These are phyloP conservation scores for Onchidella celtica DNA, from an alignment of 2,888 invertebrate genomes.

Conservation along the genomic window DNA sequence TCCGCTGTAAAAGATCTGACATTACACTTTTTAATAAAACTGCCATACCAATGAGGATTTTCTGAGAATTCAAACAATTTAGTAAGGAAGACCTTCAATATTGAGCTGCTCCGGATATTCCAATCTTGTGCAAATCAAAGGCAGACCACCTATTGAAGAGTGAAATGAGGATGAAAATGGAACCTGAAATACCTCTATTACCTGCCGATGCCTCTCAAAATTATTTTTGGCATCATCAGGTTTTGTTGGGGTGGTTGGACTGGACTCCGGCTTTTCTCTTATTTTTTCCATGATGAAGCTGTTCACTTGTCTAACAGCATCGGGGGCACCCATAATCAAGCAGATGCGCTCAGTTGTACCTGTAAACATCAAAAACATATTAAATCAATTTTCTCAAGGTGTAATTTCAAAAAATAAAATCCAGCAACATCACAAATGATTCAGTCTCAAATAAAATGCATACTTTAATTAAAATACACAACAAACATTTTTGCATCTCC, in stretches of 20 bases:
- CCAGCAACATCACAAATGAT: background rate
- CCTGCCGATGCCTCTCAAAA: slow-evolving; percentile 80
- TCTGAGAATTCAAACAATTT: too few relatives aligned
- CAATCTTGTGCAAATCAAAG: slow-evolving; percentile 24
- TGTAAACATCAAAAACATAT: slow-evolving; percentile 56
- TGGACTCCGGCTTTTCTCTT: slow-evolving; percentile 79
- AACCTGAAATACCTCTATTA: slow-evolving; percentile 62
- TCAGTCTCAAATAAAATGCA: too few relatives aligned
- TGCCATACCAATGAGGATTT: too few relatives aligned
- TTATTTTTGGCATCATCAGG: slow-evolving; percentile 77
- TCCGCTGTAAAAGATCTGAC: too few relatives aligned
- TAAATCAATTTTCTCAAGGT: background rate
- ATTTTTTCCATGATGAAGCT: slow-evolving; percentile 80
- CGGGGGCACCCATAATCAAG: slow-evolving; percentile 78
- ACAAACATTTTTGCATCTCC: too few relatives aligned
- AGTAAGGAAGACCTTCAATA: too few relatives aligned
- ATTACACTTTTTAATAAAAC: too few relatives aligned
- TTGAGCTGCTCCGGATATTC: too few relatives aligned
- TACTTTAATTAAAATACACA: too few relatives aligned
- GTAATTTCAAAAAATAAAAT: background rate
- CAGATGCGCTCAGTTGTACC: slow-evolving; percentile 80
- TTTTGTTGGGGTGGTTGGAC: slow-evolving; percentile 68
- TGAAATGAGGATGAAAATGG: slow-evolving; percentile 51
- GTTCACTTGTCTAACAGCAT: slow-evolving; percentile 78
- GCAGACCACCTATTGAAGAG: slow-evolving; percentile 18